A percentile compares a stretch with the other conserved stretches of the same genome.
phyloP scores from a whole-genome alignment of 2,888 invertebrate genomes.

The Protodeltote pygarga region DNA sequence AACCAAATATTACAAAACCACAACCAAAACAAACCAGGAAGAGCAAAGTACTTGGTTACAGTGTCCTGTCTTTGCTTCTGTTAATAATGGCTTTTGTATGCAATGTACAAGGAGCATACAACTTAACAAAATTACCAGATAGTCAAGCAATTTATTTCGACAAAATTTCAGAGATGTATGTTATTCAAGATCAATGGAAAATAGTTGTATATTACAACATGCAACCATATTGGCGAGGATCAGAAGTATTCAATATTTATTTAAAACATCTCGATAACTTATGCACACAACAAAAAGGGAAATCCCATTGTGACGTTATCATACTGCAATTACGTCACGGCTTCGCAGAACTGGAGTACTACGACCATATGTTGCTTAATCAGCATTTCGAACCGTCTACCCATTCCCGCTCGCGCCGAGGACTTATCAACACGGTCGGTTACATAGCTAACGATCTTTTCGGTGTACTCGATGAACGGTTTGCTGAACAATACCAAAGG shows the following conservation, averaged over 20 bases:
- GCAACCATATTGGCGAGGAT: background rate
- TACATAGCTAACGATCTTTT: too few relatives aligned
- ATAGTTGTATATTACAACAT: background rate
- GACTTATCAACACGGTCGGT: too few relatives aligned
- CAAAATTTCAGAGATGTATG: background rate
- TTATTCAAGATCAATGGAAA: background rate
- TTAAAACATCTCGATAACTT: too few relatives aligned
- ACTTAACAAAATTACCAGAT: background rate
- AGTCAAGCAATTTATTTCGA: slow-evolving; percentile 9
- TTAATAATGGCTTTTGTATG: background rate
- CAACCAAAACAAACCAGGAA: background rate
- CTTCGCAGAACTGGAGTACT: too few relatives aligned
- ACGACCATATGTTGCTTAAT: too few relatives aligned
- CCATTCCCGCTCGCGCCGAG: too few relatives aligned
- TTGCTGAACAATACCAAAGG: background rate
- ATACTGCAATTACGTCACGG: too few relatives aligned
- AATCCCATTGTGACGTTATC: too few relatives aligned
- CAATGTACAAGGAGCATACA: background rate
- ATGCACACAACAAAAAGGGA: too few relatives aligned
- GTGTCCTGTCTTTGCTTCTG: background rate
- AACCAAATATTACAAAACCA: background rate
- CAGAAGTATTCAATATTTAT: background rate
- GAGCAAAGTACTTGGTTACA: background rate
- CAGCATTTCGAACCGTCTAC: too few relatives aligned
- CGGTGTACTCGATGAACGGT: background rate